Conservation (phyloP, 1,140 invertebrate species). For the Macrobrachium nipponense region DNA sequence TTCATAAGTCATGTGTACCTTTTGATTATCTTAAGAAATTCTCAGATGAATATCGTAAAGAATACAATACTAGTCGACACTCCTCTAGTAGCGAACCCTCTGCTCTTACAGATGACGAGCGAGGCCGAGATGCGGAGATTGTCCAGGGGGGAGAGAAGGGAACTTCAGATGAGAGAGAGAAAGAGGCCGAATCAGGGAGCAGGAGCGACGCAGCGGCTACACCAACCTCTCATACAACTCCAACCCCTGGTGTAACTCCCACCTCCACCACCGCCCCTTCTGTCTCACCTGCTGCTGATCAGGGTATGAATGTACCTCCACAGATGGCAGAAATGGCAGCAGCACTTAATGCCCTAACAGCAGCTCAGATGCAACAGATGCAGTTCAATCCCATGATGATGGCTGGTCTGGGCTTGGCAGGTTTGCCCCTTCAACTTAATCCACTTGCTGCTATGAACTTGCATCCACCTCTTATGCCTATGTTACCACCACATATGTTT, state of each 20-base stretch:
- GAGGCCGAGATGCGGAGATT: constrained; percentile 60
- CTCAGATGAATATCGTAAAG: constrained; percentile 57
- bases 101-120: constrained; percentile 64
- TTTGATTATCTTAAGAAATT: constrained; percentile 61
- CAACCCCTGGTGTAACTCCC: constrained; percentile 60
- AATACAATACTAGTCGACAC: constrained; percentile 60
- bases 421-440: constrained; percentile 64
- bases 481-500: constrained; percentile 79
- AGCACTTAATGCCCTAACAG: constrained; percentile 84
- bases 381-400: constrained; percentile 84
- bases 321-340: constrained; percentile 86
- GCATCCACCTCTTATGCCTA: constrained; percentile 86
- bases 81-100: constrained; percentile 62
- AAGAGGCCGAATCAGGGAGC: constrained; percentile 61
- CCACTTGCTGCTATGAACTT: constrained; percentile 87
- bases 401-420: constrained; percentile 72
- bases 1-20: constrained; percentile 76
- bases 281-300: constrained; percentile 69
- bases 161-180: constrained; percentile 64
- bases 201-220: constrained; percentile 57
- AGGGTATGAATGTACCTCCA: constrained; percentile 66
- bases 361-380: constrained; percentile 84
- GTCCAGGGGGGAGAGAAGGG: constrained; percentile 58
- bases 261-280: constrained; percentile 72
- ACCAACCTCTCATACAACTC: constrained; percentile 55